A percentile compares a stretch with the other conserved stretches of the same genome.
Conservation (phyloP, 2,113 vertebrate species). For the Stigmatopora argus region DNA sequence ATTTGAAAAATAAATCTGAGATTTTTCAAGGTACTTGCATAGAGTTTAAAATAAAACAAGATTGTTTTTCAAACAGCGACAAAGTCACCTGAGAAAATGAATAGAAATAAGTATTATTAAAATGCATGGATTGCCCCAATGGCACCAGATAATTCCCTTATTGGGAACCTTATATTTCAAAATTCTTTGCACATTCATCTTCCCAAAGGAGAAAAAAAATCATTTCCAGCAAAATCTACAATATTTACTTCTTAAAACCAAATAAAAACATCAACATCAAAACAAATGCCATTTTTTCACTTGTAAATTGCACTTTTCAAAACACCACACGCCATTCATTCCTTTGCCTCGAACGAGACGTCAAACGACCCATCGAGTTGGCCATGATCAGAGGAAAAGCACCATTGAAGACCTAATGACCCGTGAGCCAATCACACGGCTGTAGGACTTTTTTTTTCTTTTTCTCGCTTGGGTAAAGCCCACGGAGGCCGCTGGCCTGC, state of each 20-base stretch:
- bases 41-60: too few relatives aligned
- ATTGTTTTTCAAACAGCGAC: too few relatives aligned
- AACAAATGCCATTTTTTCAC: neutral
- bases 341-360: slow-evolving; percentile 31
- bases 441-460: neutral
- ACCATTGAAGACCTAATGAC: slow-evolving; percentile 51
- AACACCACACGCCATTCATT: neutral
- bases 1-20: too few relatives aligned
- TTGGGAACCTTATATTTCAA: neutral
- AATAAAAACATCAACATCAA: neutral
- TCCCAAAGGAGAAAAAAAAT: neutral
- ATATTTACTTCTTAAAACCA: neutral
- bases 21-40: too few relatives aligned
- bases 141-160: too few relatives aligned
- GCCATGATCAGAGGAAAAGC: slow-evolving; percentile 33
- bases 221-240: neutral
- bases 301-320: neutral
- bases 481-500: neutral
- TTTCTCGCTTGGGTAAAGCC: neutral
- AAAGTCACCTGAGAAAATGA: too few relatives aligned
- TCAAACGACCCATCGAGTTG: slow-evolving; percentile 41
- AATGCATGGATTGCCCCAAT: neutral
- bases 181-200: neutral
- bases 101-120: neutral
- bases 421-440: slow-evolving; percentile 37